Base-by-base conservation (phyloP, 2,113 vertebrate species). In the Microtus ochrogaster region DNA sequence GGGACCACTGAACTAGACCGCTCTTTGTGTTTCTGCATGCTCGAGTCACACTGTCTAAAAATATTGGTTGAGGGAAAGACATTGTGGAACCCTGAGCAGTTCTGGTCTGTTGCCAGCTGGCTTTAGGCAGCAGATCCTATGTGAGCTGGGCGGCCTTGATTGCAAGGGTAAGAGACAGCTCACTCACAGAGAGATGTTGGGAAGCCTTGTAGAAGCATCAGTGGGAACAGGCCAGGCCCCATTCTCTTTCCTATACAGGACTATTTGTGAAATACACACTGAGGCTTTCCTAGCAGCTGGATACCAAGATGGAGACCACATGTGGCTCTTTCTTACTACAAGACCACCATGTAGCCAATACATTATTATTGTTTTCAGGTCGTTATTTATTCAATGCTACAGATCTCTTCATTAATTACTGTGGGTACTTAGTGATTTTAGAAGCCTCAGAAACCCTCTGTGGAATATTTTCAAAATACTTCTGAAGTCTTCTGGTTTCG, bases 391-490 rank as follows among this genome's bases (percentile, higher is more conserved):
- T 90, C 28, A 33, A 52, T 52, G 28, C 11, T 55, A 33, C 36
- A 76, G 63, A 26, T 33, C 39, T 47, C 49, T 70, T 28, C 0
- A 7, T 81, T 79, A 87, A 61, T 58, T 65, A 84, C 81, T 22
- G 3, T 84, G 72, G 33, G 8, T 1, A 24, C 21, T 72, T n/a
- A 90, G 74, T 41, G 61, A 41, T 70, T 68, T 55, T 17, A 82
- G 55, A 70, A 78, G 85, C 76, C 68, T 83, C 70, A 66, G 82
- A 92, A 66, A 28, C 70, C 55, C 95, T 68, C 44, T 44, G 47
- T 47, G 61, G 72, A 86, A 73, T 47, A 30, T 91, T 94, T 97
- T 89, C 72, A 94, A 92, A 88, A 77, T 76, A 58, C 2, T 36
- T 52, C 70, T 22, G 68, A 65, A 55, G n/a, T 63, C 73, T 84